Evolutionary conservation across 2,113 vertebrate species (phyloP), one percentile per base, ranked within the genome.

Genomic region (Takifugu flavidus): DNA sequence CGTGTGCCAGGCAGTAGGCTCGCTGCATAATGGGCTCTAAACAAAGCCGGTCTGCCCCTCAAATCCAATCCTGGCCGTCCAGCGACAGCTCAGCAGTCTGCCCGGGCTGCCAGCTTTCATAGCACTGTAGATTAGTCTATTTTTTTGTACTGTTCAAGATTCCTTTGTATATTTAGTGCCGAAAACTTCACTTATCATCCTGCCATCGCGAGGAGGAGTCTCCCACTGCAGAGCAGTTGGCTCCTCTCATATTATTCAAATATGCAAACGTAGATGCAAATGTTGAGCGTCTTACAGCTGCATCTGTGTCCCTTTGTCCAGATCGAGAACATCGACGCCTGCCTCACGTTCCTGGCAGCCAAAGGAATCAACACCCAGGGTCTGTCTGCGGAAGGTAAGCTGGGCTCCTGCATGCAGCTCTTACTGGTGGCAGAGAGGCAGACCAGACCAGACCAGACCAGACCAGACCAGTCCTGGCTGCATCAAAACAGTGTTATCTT

Each of bases 291-390:
- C 62, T 74, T 15, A 68, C 70, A 57, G 56, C 42, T 58, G 44
- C 55, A 25, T 74, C 1, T 78, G 13, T 66, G n/a, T 66, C 13
- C 73, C 44, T 53, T 53, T 11, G n/a, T 67, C 27, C 83, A 99
- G 97, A 94, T 99, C 91, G 95, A 98, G 92, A 99, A 99, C 88
- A 98, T 99, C 77, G 94, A 98, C 66, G 91, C 93, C 13, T 99
- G 97, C 88, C 92, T 99, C 89, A 94, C 93, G 90, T 99, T 99
- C 91, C 90, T 99, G 92, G 96, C 94, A 91, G 95, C 95, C 28
- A 99, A 97, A 90, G 97, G 97, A 77, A 95, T 99, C 78, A 98
- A 98, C 89, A 98, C 96, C 89, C 97, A 99, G 90, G 97, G 96
- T 70, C 92, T 99, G 84, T 99, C 95, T 86, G 93, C 96, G 55